Evolutionary conservation across 2,888 invertebrate genomes (phyloP), one percentile per base, ranked within the genome.

Genomic region (Parnassius apollo): DNA sequence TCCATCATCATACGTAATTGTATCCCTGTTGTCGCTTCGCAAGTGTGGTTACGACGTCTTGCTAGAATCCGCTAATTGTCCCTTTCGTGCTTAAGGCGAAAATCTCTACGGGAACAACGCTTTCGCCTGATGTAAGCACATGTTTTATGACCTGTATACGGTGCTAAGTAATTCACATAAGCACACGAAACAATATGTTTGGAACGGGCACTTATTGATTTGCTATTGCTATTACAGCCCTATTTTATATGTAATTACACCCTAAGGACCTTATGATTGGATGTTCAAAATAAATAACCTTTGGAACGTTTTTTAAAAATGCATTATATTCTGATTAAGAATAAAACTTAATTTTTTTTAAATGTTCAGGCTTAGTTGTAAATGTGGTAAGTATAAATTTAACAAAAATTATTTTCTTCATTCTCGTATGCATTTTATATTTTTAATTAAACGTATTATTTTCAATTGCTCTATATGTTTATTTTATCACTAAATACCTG

Each of bases 11-110:
- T 67, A 69, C 69, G 73, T 71, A 65, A 68, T 68, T 63, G 67
- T 67, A 59, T 68, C 73, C 68, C 68, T 70, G 67, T 66, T 71
- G 70, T 70, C 66, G 74, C 72, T 73, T 73, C 68, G 74, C 72
- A 71, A 72, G 67, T 72, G 74, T 72, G 69, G 72, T 70, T 74
- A 75, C 66, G 65, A 65, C 62, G 66, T 66, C 62, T 63, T 70
- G 68, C 69, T 67, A 66, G 63, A 45, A 50, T 55, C 59, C 63
- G 63, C 63, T 63, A 63, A 44, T n/a, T 68, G 65, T 66, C 69
- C 72, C 72, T 68, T 66, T 66, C 65, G 71, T 70, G 72, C 72
- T 71, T 72, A 65, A 58, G 59, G 62, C 65, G 65, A 57, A 54
- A 59, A 66, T 59, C 61, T 62, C 60, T 57, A 55, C 54, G 57